These are phyloP conservation scores for Hassar affinis DNA, from an alignment of 2,113 vertebrate species.

Conservation along the genomic window DNA sequence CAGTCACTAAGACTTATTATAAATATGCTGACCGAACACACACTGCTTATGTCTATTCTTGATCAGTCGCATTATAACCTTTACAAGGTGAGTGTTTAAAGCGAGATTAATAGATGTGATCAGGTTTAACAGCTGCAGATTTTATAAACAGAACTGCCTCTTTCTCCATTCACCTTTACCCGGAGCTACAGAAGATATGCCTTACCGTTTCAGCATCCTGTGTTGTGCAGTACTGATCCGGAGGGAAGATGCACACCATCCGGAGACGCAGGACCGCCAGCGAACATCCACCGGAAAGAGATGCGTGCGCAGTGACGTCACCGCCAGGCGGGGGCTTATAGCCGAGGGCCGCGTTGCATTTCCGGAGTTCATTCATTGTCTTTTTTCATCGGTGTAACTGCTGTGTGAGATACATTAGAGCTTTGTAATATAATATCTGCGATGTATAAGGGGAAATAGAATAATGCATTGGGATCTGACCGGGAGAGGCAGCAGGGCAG, in stretches of 20 bases:
- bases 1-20: slow-evolving; percentile 56
- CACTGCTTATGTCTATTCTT: background rate
- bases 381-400: background rate
- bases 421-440: background rate
- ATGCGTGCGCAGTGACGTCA: slow-evolving; percentile 75
- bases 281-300: slow-evolving; percentile 60
- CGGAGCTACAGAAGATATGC: background rate
- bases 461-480: background rate
- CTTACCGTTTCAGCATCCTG: slow-evolving; percentile 51
- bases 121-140: background rate
- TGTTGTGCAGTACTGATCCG: slow-evolving; percentile 58
- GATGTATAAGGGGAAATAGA: background rate
- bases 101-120: background rate
- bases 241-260: slow-evolving; percentile 58
- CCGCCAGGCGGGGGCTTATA: slow-evolving; percentile 55
- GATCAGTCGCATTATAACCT: slow-evolving; percentile 23
- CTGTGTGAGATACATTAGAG: background rate
- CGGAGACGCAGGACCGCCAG: slow-evolving; percentile 58
- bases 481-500: background rate
- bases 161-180: background rate
- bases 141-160: background rate
- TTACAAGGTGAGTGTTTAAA: slow-evolving; percentile 40
- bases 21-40: background rate
- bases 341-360: background rate
- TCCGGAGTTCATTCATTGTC: background rate